phyloP scores from a whole-genome alignment of 37 sponge, comb jelly and placozoan genomes.

The Hexactinellida sp. region DNA sequence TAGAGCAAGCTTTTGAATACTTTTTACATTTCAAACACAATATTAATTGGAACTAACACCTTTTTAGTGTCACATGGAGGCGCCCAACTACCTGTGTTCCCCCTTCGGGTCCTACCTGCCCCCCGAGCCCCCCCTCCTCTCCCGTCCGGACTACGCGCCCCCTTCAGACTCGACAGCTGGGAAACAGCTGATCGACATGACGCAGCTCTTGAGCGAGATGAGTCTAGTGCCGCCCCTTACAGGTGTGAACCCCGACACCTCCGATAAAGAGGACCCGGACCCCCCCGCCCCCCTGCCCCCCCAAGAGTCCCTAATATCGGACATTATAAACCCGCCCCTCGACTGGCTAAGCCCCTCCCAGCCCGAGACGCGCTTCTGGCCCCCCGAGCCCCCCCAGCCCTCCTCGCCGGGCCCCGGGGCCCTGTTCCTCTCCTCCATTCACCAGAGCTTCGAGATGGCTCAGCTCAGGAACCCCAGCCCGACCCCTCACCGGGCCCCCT shows the following conservation, averaged over 20 bases:
- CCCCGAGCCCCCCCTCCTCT: neutral
- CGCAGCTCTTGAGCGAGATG: neutral
- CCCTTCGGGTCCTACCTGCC: neutral
- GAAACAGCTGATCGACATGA: constrained; percentile 1
- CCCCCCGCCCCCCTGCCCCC: neutral
- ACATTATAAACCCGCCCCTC: neutral
- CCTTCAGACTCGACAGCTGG: neutral
- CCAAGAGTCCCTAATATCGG: neutral
- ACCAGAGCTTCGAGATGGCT: constrained; percentile 9
- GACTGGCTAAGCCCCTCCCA: neutral
- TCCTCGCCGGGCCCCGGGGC: neutral
- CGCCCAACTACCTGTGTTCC: neutral
- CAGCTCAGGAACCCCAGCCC: neutral
- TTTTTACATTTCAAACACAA: neutral
- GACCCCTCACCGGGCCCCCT: neutral
- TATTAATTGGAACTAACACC: neutral
- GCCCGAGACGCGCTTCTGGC: neutral
- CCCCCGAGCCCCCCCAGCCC: neutral
- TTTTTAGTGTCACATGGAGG: constrained; percentile 15
- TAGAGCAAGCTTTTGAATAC: neutral
- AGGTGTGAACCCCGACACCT: neutral
- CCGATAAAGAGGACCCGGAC: neutral
- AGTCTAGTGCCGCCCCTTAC: neutral
- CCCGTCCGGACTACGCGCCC: neutral
- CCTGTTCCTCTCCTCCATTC: neutral